Evolutionary conservation across 2,888 invertebrate species (phyloP).

Genomic region (Litoditis marina): DNA sequence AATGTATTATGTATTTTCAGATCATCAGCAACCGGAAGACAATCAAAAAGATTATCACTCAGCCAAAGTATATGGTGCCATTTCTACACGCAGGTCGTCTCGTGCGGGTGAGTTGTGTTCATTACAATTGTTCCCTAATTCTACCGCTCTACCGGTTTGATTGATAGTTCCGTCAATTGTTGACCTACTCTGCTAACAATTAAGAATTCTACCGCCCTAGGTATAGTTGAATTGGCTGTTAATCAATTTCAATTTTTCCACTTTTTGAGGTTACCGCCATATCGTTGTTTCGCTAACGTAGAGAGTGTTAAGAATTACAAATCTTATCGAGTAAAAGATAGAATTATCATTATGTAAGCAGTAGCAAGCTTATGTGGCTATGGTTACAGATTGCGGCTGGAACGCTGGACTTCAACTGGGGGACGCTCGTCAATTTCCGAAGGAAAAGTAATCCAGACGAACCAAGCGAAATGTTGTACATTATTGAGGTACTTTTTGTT

Average conservation of each 20-base stretch:
- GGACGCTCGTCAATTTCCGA: constrained; percentile 74
- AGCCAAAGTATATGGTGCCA: constrained; percentile 83
- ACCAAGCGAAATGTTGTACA: constrained; percentile 68
- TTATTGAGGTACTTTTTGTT: constrained; percentile 75
- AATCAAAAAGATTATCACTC: constrained; percentile 77
- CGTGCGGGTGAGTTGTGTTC: constrained; percentile 77
- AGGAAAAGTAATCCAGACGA: constrained; percentile 64
- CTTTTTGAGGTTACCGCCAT: neutral
- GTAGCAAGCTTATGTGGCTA: no score
- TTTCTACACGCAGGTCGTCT: constrained; percentile 91
- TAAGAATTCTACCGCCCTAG: no score
- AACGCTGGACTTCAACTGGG: constrained; percentile 86
- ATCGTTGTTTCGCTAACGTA: no score
- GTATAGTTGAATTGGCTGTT: no score
- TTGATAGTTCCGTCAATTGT: constrained; percentile 1
- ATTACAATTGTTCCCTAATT: no score
- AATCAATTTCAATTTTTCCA: no score
- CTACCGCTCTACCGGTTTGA: neutral
- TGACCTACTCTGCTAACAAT: no score
- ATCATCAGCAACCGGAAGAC: constrained; percentile 63
- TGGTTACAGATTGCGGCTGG: constrained; percentile 50
- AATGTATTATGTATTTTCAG: no score
- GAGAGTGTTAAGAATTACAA: no score
- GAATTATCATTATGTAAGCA: no score
- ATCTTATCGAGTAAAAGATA: no score